Evolutionary conservation across 2,797 vertebrate species (phyloP).

Genomic region (Sciurus carolinensis): DNA sequence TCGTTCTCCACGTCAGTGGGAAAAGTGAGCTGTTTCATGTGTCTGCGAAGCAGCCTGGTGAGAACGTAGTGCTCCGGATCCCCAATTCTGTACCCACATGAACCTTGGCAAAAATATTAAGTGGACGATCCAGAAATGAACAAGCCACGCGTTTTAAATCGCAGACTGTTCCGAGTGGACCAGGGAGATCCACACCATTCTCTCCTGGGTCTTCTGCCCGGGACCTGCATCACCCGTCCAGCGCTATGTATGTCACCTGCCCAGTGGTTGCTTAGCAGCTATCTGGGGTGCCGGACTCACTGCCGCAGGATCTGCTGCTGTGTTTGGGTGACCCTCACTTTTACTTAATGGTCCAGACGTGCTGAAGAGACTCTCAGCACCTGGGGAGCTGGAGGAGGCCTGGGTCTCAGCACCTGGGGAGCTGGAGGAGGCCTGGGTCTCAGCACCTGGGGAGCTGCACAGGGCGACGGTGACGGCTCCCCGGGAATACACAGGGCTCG

Average conservation of each 20-base stretch:
- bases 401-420: no score
- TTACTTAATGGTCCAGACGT: not conserved
- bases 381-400: no score
- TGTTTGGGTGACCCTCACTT: not conserved
- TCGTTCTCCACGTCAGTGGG: not conserved
- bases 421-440: no score
- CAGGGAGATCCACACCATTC: not conserved
- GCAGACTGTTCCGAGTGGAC: not conserved
- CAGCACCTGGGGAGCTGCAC: no score
- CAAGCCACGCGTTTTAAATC: not conserved
- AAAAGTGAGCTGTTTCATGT: accelerated
- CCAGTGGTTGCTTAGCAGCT: not conserved
- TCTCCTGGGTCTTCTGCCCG: not conserved
- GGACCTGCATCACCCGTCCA: not conserved
- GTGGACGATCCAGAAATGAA: not conserved
- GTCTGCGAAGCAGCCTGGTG: accelerated
- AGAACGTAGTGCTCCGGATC: not conserved
- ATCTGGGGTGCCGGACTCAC: not conserved
- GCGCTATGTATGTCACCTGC: not conserved
- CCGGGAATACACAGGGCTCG: not conserved
- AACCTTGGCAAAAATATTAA: not conserved
- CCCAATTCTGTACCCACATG: not conserved
- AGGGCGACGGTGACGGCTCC: no score
- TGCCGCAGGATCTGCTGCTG: not conserved
- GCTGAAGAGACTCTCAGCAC: not conserved